Conservation (phyloP, 2,113 vertebrate genomes). For the Pteronura brasiliensis region DNA sequence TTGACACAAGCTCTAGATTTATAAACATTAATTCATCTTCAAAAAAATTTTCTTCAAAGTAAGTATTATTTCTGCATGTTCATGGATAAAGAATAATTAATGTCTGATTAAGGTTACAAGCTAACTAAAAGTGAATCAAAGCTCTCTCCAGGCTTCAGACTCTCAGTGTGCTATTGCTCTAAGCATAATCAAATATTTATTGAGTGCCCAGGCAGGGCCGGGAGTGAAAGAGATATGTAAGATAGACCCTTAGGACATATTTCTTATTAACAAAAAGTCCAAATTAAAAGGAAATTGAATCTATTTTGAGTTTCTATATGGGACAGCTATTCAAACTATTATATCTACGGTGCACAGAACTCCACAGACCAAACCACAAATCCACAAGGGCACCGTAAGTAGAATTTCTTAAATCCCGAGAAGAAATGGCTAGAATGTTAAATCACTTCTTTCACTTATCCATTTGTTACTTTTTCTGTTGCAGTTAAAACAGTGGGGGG, state of each 20-base stretch:
- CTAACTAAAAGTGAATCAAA: conserved; percentile 40
- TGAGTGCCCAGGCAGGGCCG: neutral
- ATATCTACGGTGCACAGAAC: neutral
- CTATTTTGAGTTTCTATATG: conserved; percentile 29
- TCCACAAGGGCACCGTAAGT: neutral
- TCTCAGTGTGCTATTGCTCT: neutral
- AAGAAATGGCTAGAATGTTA: conserved; percentile 41
- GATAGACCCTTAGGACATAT: conserved; percentile 37
- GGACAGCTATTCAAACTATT: conserved; percentile 20
- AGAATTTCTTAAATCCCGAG: conserved; percentile 11
- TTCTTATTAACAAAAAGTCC: conserved; percentile 52
- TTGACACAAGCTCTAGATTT: conserved; percentile 9
- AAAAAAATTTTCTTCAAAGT: conserved; percentile 9
- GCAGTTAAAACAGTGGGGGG: neutral
- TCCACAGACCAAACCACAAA: neutral
- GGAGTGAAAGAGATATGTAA: conserved; percentile 36
- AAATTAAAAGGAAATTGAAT: conserved; percentile 54
- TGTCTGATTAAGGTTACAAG: conserved; percentile 41
- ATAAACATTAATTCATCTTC: conserved; percentile 12
- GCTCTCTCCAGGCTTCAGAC: neutral
- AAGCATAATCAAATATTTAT: conserved; percentile 64
- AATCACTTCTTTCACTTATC: conserved; percentile 36
- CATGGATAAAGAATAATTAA: conserved; percentile 40
- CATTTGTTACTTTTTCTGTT: conserved; percentile 41
- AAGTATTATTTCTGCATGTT: conserved; percentile 40